A percentile compares a stretch with the other conserved stretches of the same genome.
These are phyloP conservation scores for Erinaceus europaeus DNA, from an alignment of 2,113 vertebrate genomes.

Conservation along the genomic window DNA sequence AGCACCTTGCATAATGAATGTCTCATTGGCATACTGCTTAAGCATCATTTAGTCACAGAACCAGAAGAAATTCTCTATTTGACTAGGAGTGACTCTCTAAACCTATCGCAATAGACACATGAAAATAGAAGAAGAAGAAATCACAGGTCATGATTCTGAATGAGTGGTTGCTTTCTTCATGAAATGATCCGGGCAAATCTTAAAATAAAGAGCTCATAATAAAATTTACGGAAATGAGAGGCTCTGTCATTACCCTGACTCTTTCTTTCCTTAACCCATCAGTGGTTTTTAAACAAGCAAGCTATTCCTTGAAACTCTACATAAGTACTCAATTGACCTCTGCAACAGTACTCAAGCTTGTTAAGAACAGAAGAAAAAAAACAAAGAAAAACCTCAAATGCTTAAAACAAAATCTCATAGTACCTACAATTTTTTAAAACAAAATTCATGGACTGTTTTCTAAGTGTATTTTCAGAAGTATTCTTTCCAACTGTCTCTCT, in stretches of 20 bases:
- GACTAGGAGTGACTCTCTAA: not conserved
- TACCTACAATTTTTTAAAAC: not conserved
- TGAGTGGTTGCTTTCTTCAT: not conserved
- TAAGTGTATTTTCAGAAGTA: not conserved
- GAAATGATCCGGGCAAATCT: not conserved
- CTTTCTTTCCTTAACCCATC: not conserved
- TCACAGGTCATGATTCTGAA: not conserved
- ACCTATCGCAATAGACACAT: not conserved
- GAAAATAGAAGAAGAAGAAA: not conserved
- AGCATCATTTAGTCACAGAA: constrained; percentile 55
- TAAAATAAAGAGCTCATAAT: constrained; percentile 22
- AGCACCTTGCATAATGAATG: constrained; percentile 78
- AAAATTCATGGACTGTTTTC: not conserved
- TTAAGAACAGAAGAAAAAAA: not conserved
- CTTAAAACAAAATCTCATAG: not conserved
- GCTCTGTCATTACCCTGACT: not conserved
- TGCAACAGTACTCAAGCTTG: not conserved
- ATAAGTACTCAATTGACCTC: not conserved
- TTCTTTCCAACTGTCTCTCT: not conserved
- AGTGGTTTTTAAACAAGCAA: constrained; percentile 35
- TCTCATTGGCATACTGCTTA: constrained; percentile 66
- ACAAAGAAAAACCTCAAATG: not conserved
- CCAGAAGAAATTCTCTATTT: constrained; percentile 17
- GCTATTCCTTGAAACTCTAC: not conserved
- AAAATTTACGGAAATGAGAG: constrained; percentile 2